Evolutionary conservation across 2,797 vertebrate genomes (phyloP), one percentile per base, ranked within the genome.

Genomic region (Phaenicophaeus curvirostris): DNA sequence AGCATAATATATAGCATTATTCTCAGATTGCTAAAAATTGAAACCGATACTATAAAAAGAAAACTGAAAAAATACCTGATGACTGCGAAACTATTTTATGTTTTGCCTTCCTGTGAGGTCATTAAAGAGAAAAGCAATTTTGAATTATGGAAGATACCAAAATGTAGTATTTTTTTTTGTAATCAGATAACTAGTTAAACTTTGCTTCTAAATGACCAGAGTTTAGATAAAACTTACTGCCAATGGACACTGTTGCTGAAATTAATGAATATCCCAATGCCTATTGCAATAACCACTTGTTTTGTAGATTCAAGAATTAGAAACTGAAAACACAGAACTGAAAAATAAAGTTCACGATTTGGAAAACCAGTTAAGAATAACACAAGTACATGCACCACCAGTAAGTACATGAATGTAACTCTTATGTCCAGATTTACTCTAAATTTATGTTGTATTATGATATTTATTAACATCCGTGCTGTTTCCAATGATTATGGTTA

Each of bases 291-390:
- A 72, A 96, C 44, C 39, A 12, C 89, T 96, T 98, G 24, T 87
- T 94, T 97, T 96, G 63, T 97, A 99, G 99, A 99, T 99, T 98
- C 99, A 99, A 97, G 99, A 99, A 92, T 97, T 99, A 97, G 99
- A 99, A 98, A 98, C 98, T 14, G 99, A 99, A 98, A 99, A 99
- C 93, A 98, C 98, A 61, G 99, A 99, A 92, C 97, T 99, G 72
- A 99, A 99, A 98, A 98, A 98, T 63, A 99, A 99, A 96, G 98
- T 99, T 33, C 99, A 99, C 78, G 98, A 98, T 89, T 97, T 99
- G 88, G 99, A 99, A 96, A 99, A 98, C 67, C 99, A 99, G 94
- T 97, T 99, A 97, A 99, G 98, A 97, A 98, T 98, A 71, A 97
- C 98, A 87, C 98, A 99, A 75, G 97, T 98, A 13, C 96, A 98